Conservation (phyloP, 1,140 invertebrate genomes). For the Lucilia cuprina region DNA sequence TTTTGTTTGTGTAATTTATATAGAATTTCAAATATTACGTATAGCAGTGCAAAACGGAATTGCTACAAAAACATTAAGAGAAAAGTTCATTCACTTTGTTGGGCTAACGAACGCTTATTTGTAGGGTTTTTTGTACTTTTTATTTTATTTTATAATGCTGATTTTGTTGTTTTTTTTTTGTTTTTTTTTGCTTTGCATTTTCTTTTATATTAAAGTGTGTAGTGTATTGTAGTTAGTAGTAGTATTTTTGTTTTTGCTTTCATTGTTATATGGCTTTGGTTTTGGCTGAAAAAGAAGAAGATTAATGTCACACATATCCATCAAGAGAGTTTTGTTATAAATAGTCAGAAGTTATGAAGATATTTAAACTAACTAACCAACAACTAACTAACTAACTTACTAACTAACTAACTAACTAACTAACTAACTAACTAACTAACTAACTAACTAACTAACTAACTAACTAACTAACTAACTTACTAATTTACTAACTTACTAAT, state of each 20-base stretch:
- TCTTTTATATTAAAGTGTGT: background rate
- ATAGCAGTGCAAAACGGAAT: conserved; percentile 38
- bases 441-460: no score
- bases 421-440: no score
- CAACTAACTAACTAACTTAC: no score
- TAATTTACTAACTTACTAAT: no score
- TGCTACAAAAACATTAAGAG: conserved; percentile 49
- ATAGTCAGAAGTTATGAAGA: no score
- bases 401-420: no score
- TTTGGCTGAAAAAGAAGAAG: background rate
- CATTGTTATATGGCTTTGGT: background rate
- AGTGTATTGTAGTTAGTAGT: background rate
- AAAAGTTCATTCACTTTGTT: conserved; percentile 49
- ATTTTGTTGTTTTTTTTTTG: background rate
- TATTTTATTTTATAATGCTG: background rate
- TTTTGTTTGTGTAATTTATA: background rate
- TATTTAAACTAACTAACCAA: no score
- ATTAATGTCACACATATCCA: background rate
- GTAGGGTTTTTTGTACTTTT: conserved; percentile 12
- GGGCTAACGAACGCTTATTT: conserved; percentile 36
- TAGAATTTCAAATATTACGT: conserved; percentile 25
- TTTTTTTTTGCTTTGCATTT: background rate
- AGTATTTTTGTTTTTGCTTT: background rate
- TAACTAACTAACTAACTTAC: no score
- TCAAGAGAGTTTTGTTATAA: background rate